Percentiles rank a stretch among this genome's conserved stretches.
Conservation (phyloP, 2,888 invertebrate species). For the Thereva unica region DNA sequence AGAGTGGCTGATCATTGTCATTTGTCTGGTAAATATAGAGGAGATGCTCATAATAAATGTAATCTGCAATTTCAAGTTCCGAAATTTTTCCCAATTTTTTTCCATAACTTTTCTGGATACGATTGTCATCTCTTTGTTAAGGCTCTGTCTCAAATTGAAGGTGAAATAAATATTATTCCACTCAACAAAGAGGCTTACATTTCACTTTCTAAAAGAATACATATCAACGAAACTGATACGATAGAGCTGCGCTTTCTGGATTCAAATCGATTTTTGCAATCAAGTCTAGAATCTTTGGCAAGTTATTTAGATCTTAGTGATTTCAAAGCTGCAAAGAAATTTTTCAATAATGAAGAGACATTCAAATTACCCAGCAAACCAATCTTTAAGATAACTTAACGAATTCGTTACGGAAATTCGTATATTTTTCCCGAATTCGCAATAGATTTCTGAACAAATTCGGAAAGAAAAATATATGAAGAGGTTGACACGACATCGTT, state of each 20-base stretch:
- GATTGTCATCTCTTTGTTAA: conserved; percentile 12
- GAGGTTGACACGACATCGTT: too few relatives aligned
- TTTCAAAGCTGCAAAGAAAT: conserved; percentile 7
- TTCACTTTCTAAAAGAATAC: conserved; percentile 46
- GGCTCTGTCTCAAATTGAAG: conserved; percentile 8
- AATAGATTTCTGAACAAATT: too few relatives aligned
- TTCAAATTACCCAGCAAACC: too few relatives aligned
- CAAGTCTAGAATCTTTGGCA: conserved; percentile 39
- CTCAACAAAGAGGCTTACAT: conserved; percentile 47
- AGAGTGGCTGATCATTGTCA: too few relatives aligned
- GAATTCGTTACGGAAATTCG: too few relatives aligned
- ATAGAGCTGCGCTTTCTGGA: conserved; percentile 39
- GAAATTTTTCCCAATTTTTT: not conserved
- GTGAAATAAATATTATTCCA: conserved; percentile 10
- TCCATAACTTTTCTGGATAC: not conserved
- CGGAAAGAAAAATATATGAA: too few relatives aligned
- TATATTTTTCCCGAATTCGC: too few relatives aligned
- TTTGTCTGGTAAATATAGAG: too few relatives aligned
- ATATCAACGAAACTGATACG: conserved; percentile 36
- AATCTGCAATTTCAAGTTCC: too few relatives aligned
- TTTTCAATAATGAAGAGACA: conserved; percentile 39
- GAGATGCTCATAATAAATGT: too few relatives aligned
- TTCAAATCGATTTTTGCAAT: conserved; percentile 27
- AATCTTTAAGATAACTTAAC: too few relatives aligned
- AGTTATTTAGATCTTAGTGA: conserved; percentile 18